A percentile compares a stretch with the other conserved stretches of the same genome.
phyloP scores from a whole-genome alignment of 2,113 vertebrate genomes.

The Alethe diademata region DNA sequence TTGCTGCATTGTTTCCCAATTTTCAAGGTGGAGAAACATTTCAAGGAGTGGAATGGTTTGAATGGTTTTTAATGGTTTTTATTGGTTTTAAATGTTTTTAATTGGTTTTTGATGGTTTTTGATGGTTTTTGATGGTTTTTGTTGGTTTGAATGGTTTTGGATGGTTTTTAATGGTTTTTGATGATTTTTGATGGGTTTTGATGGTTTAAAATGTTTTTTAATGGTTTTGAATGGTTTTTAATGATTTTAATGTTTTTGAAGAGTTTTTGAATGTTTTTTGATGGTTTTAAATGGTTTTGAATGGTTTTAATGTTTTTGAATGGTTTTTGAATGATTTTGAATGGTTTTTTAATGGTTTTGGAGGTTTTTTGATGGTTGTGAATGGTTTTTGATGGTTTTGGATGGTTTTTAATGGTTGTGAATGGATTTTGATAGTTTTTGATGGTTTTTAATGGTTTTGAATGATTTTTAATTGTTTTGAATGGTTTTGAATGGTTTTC shows the following conservation, averaged over 20 bases:
- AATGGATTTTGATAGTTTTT: not conserved
- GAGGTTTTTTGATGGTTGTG: not conserved
- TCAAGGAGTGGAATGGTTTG: accelerated
- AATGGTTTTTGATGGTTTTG: not conserved
- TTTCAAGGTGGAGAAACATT: too few relatives aligned
- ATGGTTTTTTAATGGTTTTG: not conserved
- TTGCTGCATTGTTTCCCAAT: accelerated
- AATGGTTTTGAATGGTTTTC: not conserved
- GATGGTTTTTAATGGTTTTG: not conserved
- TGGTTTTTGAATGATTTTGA: not conserved
- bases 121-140: not conserved
- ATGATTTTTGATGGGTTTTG: too few relatives aligned
- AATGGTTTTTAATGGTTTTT: not conserved
- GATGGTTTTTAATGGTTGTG: not conserved
- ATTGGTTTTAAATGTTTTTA: too few relatives aligned
- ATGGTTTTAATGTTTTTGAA: not conserved
- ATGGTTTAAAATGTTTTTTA: too few relatives aligned
- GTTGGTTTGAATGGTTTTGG: too few relatives aligned
- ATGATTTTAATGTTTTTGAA: too few relatives aligned
- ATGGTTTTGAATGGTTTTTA: too few relatives aligned
- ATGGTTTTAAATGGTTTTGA: too few relatives aligned
- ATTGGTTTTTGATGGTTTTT: not conserved
- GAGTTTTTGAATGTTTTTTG: too few relatives aligned
- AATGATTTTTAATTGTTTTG: not conserved
- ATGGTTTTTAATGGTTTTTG: too few relatives aligned